Evolutionary conservation across 2,888 invertebrate species (phyloP), one percentile per base, ranked within the genome.

Genomic region (Tetropium fuscum): DNA sequence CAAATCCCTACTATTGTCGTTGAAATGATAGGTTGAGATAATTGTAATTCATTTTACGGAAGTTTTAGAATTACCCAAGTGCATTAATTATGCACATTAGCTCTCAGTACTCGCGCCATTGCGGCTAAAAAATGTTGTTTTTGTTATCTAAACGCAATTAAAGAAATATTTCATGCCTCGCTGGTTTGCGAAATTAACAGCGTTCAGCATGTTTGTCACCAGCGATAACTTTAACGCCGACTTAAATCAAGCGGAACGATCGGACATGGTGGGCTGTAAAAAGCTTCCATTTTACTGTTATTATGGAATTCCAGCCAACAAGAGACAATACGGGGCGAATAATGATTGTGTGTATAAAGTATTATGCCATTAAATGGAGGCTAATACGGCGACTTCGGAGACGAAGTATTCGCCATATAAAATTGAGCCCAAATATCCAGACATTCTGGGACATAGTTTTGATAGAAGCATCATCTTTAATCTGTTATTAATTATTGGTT

Each of bases 281-380:
- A 45, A n/a, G 32, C 45, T n/a, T 10, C 8, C 30, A 11, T 10
- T 30, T 45, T 45, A 45, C 18, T 45, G 45, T 45, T 18, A 30
- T 45, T 30, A 30, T 11, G 40, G 20, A 10, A n/a, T 30, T 16
- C 30, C 27, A 2, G 3, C 16, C n/a, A 30, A 45, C n/a, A 30
- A 8, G 7, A 30, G 16, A 18, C 16, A 45, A 45, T 32, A 30
- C 45, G 45, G 27, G 18, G 40, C 5, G 30, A 18, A 30, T 18
- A 30, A 45, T 27, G 19, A 45, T 30, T 30, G 30, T 15, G 40
- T 45, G 20, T 40, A 20, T 19, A 20, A 40, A 27, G 30, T 11
- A 18, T 27, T 10, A 5, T 10, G 45, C 18, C 7, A 20, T 30
- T 30, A 45, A 30, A 10, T 40, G 10, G 18, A 11, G n/a, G n/a